Evolutionary conservation across 2,888 invertebrate genomes (phyloP).

Genomic region (Polyommatus iphigenia): DNA sequence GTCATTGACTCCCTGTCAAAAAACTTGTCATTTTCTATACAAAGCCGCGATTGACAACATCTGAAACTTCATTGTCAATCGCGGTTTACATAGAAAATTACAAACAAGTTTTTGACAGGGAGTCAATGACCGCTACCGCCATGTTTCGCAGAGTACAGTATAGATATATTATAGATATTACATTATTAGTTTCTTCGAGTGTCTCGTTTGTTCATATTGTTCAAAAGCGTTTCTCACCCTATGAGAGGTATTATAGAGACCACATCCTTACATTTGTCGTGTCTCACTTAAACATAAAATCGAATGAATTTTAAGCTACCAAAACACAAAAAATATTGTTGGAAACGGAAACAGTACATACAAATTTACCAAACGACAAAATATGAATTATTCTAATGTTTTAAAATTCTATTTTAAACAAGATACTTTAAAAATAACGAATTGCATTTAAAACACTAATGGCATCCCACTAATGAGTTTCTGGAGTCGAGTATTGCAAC

Average conservation of each 20-base stretch:
- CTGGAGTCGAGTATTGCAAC: slow-evolving; percentile 13
- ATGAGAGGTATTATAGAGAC: neutral
- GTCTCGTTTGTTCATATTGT: neutral
- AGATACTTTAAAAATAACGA: slow-evolving; percentile 20
- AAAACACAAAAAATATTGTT: no score
- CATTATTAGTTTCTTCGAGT: neutral
- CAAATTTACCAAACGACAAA: neutral
- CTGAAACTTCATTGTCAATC: no score
- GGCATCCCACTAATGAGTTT: neutral
- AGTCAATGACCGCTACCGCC: no score
- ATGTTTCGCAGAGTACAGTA: no score
- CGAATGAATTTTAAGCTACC: neutral
- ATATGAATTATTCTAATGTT: neutral
- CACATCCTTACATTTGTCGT: neutral
- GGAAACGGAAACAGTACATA: neutral
- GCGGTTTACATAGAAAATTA: no score
- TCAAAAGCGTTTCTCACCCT: neutral
- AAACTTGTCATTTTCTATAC: no score
- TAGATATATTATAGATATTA: no score
- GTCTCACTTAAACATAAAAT: neutral
- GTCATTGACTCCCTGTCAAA: no score
- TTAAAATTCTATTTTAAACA: neutral
- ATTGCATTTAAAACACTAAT: neutral
- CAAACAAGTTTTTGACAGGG: no score
- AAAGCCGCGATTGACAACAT: no score